Evolutionary conservation across 2,113 vertebrate species (phyloP).

Genomic region (Otocyon megalotis): DNA sequence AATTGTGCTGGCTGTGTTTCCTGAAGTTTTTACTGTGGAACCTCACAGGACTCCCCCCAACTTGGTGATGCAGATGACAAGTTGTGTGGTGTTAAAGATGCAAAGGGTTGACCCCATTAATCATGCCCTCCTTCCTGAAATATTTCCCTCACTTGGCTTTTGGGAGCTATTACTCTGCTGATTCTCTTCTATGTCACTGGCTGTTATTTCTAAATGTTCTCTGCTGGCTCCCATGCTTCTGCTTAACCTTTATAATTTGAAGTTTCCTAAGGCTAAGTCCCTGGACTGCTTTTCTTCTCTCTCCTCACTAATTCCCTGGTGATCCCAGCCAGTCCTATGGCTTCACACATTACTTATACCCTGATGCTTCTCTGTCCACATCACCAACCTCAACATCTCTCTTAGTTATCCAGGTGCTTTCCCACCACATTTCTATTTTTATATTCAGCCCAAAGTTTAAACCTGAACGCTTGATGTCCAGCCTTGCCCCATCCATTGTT

Average conservation of each 20-base stretch:
- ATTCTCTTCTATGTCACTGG: neutral
- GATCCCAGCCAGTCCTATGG: neutral
- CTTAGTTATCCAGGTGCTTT: neutral
- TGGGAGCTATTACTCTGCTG: slow-evolving; percentile 2
- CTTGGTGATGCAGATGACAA: neutral
- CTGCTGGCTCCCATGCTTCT: neutral
- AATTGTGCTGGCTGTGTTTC: neutral
- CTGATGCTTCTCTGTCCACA: neutral
- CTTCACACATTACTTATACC: neutral
- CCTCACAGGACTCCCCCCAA: no score
- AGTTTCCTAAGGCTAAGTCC: slow-evolving; percentile 1
- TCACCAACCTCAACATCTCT: neutral
- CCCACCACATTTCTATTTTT: neutral
- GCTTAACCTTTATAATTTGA: slow-evolving; percentile 63
- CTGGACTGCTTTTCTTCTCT: neutral
- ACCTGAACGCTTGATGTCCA: neutral
- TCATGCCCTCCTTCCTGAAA: slow-evolving; percentile 40
- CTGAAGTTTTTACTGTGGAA: neutral
- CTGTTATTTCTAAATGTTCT: slow-evolving; percentile 48
- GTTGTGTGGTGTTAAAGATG: neutral
- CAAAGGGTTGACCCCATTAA: neutral
- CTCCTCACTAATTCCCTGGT: neutral
- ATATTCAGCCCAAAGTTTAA: neutral
- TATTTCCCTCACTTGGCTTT: slow-evolving; percentile 42
- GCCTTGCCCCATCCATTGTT: neutral